These are phyloP conservation scores for Oreohelix idahoensis DNA, from an alignment of 1,140 invertebrate genomes.

Conservation along the genomic window DNA sequence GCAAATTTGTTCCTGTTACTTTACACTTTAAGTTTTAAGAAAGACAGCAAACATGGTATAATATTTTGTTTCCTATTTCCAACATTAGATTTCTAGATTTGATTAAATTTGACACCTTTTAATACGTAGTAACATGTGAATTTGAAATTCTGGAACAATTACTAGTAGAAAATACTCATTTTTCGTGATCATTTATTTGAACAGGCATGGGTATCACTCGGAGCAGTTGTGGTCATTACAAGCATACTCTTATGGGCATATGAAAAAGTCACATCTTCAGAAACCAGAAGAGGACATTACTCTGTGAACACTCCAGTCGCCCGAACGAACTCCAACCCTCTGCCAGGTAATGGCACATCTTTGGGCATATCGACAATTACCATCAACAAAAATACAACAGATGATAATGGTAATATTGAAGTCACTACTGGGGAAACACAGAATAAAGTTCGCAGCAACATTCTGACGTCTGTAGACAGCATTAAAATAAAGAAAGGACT, in stretches of 20 bases:
- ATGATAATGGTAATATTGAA: not conserved
- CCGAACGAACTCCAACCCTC: not conserved
- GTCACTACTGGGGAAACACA: not conserved
- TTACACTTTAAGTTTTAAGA: too few relatives aligned
- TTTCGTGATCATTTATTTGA: not conserved
- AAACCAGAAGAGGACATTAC: not conserved
- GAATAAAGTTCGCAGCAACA: not conserved
- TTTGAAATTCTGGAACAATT: too few relatives aligned
- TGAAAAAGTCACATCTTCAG: slow-evolving; percentile 49
- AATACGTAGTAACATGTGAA: too few relatives aligned
- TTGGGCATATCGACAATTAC: too few relatives aligned
- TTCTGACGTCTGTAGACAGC: not conserved
- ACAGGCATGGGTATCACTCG: slow-evolving; percentile 52
- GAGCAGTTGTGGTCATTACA: slow-evolving; percentile 46
- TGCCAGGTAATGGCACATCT: not conserved
- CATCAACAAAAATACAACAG: not conserved
- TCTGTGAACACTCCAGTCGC: not conserved
- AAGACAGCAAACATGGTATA: too few relatives aligned
- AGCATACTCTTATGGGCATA: slow-evolving; percentile 52
- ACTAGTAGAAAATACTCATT: not conserved
- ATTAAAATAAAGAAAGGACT: not conserved
- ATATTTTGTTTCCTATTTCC: too few relatives aligned
- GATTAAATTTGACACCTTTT: too few relatives aligned
- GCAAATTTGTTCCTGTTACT: too few relatives aligned
- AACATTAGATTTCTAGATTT: too few relatives aligned